Conservation (phyloP, 2,888 invertebrate genomes). For the Caenorhabditis angaria region DNA sequence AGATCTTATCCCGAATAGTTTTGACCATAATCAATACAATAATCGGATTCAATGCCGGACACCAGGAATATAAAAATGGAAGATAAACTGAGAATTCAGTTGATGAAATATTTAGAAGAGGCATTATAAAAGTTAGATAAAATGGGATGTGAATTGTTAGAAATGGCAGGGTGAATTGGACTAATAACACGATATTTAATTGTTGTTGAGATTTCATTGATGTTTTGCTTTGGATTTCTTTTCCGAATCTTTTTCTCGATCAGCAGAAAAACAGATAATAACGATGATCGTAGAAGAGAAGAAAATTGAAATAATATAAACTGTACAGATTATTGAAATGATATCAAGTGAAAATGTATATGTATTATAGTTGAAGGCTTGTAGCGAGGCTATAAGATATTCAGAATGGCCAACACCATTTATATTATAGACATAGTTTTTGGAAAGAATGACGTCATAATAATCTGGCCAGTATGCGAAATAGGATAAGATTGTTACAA, state of each 20-base stretch:
- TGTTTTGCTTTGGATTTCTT: constrained; percentile 14
- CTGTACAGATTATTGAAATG: constrained; percentile 18
- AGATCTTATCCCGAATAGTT: background rate
- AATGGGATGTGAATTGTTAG: constrained; percentile 41
- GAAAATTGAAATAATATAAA: constrained; percentile 21
- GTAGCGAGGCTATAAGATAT: constrained; percentile 31
- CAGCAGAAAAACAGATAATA: constrained; percentile 10
- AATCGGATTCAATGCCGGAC: constrained; percentile 33
- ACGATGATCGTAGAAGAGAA: constrained; percentile 19
- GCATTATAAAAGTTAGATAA: constrained; percentile 36
- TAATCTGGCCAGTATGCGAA: constrained; percentile 22
- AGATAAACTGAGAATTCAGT: constrained; percentile 23
- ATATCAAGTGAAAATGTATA: constrained; percentile 15
- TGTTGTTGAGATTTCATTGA: constrained; percentile 23
- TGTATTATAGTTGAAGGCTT: constrained; percentile 5
- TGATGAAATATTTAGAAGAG: constrained; percentile 24
- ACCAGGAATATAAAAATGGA: constrained; percentile 41
- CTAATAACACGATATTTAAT: constrained; percentile 16
- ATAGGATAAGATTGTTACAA: constrained; percentile 8
- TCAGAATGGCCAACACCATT: constrained; percentile 30
- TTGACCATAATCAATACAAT: constrained; percentile 36
- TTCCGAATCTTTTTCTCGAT: background rate
- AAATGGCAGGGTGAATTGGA: constrained; percentile 38
- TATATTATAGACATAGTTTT: constrained; percentile 21
- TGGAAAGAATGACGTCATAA: constrained; percentile 21